A percentile compares a stretch with the other conserved stretches of the same genome.
phyloP scores from a whole-genome alignment of 2,797 vertebrate species.

The Sebastolobus alascanus region DNA sequence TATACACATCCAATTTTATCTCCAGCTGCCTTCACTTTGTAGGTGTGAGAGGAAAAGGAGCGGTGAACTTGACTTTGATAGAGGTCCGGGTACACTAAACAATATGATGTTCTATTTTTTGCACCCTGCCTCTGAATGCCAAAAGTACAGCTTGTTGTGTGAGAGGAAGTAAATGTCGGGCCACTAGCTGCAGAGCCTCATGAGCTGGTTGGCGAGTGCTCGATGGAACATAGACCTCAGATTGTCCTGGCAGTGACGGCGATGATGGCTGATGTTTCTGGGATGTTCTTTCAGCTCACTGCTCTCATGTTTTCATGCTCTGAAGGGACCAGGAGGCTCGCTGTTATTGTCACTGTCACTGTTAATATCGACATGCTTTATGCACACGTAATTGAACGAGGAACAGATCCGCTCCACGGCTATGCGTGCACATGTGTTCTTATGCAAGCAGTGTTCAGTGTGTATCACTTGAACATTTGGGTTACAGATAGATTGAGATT shows the following conservation, averaged over 20 bases:
- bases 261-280: constrained; percentile 19
- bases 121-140: constrained; percentile 23
- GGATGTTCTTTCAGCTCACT: constrained; percentile 54
- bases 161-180: constrained; percentile 30
- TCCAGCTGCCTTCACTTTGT: constrained; percentile 29
- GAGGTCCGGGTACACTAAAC: constrained; percentile 47
- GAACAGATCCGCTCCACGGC: background rate
- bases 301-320: constrained; percentile 32
- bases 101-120: constrained; percentile 67
- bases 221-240: constrained; percentile 23
- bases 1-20: constrained; percentile 47
- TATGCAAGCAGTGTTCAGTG: background rate
- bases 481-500: constrained; percentile 57
- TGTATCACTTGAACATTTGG: constrained; percentile 10
- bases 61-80: constrained; percentile 50
- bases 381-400: constrained; percentile 39
- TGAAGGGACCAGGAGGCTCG: constrained; percentile 3
- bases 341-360: constrained; percentile 38
- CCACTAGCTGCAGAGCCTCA: constrained; percentile 16
- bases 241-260: constrained; percentile 18
- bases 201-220: constrained; percentile 1
- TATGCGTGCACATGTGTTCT: background rate
- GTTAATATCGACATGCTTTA: constrained; percentile 42
- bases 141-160: constrained; percentile 34
- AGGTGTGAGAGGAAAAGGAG: constrained; percentile 22